Conservation (phyloP, 2,797 vertebrate genomes). For the Mustela erminea region DNA sequence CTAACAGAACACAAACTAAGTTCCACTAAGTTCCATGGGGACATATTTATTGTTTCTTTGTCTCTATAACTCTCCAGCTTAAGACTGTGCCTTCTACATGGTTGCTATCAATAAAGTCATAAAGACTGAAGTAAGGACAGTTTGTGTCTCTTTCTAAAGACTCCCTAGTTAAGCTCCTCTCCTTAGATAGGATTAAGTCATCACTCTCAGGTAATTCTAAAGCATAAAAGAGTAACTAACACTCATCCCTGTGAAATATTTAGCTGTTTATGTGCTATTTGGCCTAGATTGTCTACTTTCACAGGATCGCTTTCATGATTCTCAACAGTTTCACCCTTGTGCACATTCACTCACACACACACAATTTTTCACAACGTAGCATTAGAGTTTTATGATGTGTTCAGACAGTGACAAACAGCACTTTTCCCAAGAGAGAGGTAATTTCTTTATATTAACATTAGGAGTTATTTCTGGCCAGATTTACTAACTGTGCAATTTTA, state of each 20-base stretch:
- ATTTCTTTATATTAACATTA: slow-evolving; percentile 39
- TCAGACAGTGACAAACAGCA: slow-evolving; percentile 34
- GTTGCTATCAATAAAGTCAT: background rate
- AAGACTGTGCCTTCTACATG: background rate
- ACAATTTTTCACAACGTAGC: background rate
- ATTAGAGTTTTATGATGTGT: background rate
- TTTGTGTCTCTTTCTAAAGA: background rate
- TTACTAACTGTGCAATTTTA: background rate
- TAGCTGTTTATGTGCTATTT: background rate
- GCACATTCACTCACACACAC: background rate
- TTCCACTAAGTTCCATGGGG: background rate
- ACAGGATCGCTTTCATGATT: background rate
- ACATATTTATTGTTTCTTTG: background rate
- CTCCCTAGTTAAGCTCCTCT: background rate
- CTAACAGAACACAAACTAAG: background rate
- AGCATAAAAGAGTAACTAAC: background rate
- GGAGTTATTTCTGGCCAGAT: slow-evolving; percentile 11
- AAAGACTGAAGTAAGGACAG: background rate
- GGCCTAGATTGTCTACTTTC: background rate
- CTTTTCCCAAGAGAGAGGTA: background rate
- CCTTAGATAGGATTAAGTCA: background rate
- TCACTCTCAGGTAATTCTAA: background rate
- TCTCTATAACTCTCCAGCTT: background rate
- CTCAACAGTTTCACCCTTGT: background rate
- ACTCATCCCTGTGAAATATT: background rate